Percentiles rank a stretch among this genome's conserved stretches.
Conservation (phyloP, 2,797 vertebrate species). For the Gymnothorax javanicus region DNA sequence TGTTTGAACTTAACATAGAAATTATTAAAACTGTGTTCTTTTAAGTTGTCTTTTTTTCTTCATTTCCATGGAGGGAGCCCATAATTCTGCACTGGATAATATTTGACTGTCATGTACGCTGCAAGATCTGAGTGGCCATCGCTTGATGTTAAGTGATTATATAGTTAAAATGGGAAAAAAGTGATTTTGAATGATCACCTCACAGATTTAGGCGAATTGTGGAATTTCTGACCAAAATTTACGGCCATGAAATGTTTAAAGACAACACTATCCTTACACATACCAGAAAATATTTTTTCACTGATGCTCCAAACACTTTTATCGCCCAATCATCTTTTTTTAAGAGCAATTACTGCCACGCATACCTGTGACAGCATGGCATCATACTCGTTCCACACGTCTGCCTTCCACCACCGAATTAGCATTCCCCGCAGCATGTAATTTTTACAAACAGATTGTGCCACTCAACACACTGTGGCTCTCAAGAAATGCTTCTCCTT, state of each 20-base stretch:
- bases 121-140: background rate
- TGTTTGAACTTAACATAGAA: no score
- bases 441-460: slow-evolving; percentile 58
- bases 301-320: background rate
- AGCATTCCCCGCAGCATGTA: slow-evolving; percentile 65
- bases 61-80: no score
- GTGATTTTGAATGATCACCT: background rate
- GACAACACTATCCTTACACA: background rate
- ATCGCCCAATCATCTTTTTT: slow-evolving; percentile 69
- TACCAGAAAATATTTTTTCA: background rate
- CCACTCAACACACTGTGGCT: slow-evolving; percentile 38
- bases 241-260: background rate
- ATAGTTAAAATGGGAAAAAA: background rate
- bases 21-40: no score
- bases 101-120: background rate
- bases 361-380: slow-evolving; percentile 61
- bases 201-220: background rate
- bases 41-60: no score
- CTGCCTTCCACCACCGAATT: slow-evolving; percentile 49
- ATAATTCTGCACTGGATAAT: background rate
- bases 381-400: slow-evolving; percentile 47
- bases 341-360: slow-evolving; percentile 64
- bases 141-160: background rate
- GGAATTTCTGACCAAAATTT: background rate
- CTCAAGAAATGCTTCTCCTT: slow-evolving; percentile 33